A percentile compares a stretch with the other conserved stretches of the same genome.
Evolutionary conservation across 2,113 vertebrate genomes (phyloP).

Genomic region (Petrocephalus zakoni): DNA sequence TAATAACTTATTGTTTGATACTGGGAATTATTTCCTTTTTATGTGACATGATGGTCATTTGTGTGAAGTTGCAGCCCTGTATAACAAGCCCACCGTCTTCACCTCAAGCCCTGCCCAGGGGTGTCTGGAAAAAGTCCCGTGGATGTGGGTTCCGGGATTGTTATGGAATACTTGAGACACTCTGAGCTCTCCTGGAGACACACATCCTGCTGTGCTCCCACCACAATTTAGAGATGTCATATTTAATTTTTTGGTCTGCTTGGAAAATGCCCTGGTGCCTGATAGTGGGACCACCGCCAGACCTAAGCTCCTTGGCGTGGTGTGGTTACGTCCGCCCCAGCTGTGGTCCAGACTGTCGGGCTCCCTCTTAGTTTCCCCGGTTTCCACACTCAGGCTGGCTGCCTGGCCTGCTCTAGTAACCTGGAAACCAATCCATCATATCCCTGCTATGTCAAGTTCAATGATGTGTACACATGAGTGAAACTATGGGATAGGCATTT

Average conservation of each 20-base stretch:
- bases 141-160: neutral
- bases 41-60: neutral
- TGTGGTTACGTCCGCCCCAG: neutral
- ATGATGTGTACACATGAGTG: neutral
- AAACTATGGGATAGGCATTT: neutral
- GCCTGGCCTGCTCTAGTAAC: neutral
- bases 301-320: neutral
- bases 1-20: neutral
- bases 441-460: neutral
- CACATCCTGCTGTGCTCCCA: neutral
- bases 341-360: conserved; percentile 3
- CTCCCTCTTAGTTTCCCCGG: neutral
- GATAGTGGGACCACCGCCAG: neutral
- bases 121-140: neutral
- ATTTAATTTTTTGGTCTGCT: neutral
- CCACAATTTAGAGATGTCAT: neutral
- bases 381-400: neutral
- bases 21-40: neutral
- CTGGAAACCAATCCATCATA: conserved; percentile 28
- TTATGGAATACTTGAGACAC: neutral
- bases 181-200: neutral
- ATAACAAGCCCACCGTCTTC: neutral
- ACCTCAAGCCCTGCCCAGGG: neutral
- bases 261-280: neutral
- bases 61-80: neutral